Evolutionary conservation across 1,140 invertebrate species (phyloP), one percentile per base, ranked within the genome.

Genomic region (Bombus polaris): DNA sequence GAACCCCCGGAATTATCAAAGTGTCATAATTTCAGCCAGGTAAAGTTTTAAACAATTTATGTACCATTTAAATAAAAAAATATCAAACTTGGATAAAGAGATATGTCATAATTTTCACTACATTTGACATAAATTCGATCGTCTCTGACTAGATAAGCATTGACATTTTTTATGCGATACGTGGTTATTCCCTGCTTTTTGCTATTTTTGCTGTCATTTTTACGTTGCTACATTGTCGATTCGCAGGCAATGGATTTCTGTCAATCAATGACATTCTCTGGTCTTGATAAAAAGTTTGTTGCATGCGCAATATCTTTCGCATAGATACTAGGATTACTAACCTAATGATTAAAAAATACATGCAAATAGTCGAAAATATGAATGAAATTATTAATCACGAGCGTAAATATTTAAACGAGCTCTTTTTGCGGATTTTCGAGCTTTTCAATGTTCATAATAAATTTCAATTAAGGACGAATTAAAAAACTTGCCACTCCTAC

Each of bases 1-100:
- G 93, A 95, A 42, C 93, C 93, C 15, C 59, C 76, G 57, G 87
- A 91, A 70, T 77, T 74, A 32, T 65, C 76, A 15, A 83, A 47
- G 59, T 82, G 79, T 85, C 88, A 73, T 73, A 85, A 86, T 85
- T 87, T 75, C 71, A 85, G 83, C 70, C 91, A 92, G 89, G 91
- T 92, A 92, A 87, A 85, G 59, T 65, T 53, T 75, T 42, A 44
- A 72, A 47, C 8, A n/a, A 57, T 70, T 84, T n/a, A 39, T 47
- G 62, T 9, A 37, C 9, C 39, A 65, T 59, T 77, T 59, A 83
- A 71, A n/a, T 6, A 59, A 39, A 8, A 39, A 47, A 37, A 66
- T 39, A 62, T 25, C 65, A 8, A 32, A 66, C 25, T 28, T 32
- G 75, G n/a, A 66, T 8, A 12, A 78, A 66, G 22, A 35, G n/a